These are phyloP conservation scores for Liolophura sinensis DNA, from an alignment of 1,140 invertebrate genomes.

Conservation along the genomic window DNA sequence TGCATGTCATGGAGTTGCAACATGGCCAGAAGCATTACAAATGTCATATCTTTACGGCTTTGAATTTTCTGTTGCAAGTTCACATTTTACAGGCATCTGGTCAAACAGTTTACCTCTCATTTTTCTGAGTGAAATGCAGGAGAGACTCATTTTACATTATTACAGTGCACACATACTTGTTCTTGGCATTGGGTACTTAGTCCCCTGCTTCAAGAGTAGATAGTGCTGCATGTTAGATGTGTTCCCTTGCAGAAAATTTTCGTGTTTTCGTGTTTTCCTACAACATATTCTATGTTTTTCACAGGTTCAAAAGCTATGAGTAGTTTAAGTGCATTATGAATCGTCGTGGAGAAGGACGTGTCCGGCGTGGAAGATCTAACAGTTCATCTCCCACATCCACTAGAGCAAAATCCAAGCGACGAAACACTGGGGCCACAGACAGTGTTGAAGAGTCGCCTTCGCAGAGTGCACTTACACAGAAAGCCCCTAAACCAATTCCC, in stretches of 20 bases:
- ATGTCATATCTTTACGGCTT: background rate
- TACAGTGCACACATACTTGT: too few species aligned
- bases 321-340: constrained; percentile 14
- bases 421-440: constrained; percentile 2
- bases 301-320: background rate
- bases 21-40: background rate
- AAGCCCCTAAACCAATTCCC: constrained; percentile 5
- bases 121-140: too few species aligned
- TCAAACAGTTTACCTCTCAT: background rate
- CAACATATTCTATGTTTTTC: background rate
- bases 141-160: too few species aligned
- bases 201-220: too few species aligned
- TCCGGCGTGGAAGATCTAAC: constrained; percentile 14
- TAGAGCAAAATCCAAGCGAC: constrained; percentile 8
- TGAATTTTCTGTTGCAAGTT: background rate
- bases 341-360: constrained; percentile 14
- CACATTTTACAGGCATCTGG: background rate
- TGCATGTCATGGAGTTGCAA: background rate
- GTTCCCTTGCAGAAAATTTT: too few species aligned
- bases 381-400: constrained; percentile 18
- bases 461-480: background rate
- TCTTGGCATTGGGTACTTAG: too few species aligned
- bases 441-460: background rate
- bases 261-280: too few species aligned
- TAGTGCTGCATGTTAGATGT: too few species aligned